Evolutionary conservation across 2,888 invertebrate genomes (phyloP).

Genomic region (Lutraria lutraria): DNA sequence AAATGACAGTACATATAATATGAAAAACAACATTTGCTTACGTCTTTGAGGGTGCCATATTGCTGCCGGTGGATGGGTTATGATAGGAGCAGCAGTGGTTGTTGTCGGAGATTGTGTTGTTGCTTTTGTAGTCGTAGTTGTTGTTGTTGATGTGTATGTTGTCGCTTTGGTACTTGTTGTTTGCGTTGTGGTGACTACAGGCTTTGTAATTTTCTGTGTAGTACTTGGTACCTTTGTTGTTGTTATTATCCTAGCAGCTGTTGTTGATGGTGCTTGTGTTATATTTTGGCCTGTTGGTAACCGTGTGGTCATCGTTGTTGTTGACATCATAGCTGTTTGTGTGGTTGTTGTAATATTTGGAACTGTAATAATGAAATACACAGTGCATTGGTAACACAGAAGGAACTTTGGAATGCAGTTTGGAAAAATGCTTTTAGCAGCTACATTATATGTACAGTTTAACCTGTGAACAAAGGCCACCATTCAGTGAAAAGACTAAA

Average conservation of each 20-base stretch:
- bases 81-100: not conserved
- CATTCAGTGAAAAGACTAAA: too few relatives aligned
- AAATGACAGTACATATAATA: too few relatives aligned
- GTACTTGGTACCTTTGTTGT: not conserved
- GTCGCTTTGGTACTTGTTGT: not conserved
- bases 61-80: not conserved
- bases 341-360: not conserved
- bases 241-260: not conserved
- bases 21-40: not conserved
- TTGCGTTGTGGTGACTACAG: not conserved
- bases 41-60: not conserved
- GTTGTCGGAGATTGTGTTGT: not conserved
- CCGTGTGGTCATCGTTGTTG: constrained; percentile 4
- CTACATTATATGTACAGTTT: too few relatives aligned
- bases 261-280: not conserved
- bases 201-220: not conserved
- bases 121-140: not conserved
- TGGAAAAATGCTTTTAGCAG: too few relatives aligned
- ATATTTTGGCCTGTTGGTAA: not conserved
- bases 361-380: not conserved
- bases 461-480: too few relatives aligned
- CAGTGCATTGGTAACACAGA: not conserved
- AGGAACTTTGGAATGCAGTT: too few relatives aligned
- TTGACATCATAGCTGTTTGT: not conserved
- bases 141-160: not conserved